A percentile compares a stretch with the other conserved stretches of the same genome.
phyloP scores from a whole-genome alignment of 2,797 vertebrate species.

The Lophotriccus pileatus region DNA sequence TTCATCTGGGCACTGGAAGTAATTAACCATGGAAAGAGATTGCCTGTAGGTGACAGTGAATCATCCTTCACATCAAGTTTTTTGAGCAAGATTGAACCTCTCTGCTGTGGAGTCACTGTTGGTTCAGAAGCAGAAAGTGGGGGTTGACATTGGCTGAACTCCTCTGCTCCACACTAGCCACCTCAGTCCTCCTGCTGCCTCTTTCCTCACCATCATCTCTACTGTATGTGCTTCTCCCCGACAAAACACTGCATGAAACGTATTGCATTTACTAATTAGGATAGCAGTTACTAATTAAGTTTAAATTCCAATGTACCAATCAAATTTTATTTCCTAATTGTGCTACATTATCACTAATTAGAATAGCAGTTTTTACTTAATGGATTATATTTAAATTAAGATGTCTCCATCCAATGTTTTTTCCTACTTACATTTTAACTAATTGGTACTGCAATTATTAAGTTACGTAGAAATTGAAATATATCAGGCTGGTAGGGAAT shows the following conservation, averaged over 20 bases:
- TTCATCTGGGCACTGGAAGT: background rate
- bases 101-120: background rate
- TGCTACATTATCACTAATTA: conserved; percentile 71
- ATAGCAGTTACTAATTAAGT: conserved; percentile 61
- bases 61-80: background rate
- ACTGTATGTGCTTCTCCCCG: background rate
- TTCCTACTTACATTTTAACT: conserved; percentile 58
- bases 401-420: conserved; percentile 58
- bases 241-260: background rate
- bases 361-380: conserved; percentile 70
- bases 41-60: background rate
- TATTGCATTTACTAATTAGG: conserved; percentile 66
- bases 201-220: background rate
- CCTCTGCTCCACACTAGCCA: background rate
- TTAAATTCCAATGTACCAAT: conserved; percentile 71
- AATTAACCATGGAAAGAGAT: background rate
- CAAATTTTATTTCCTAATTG: conserved; percentile 74
- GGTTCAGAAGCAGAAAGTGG: background rate
- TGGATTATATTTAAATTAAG: conserved; percentile 70
- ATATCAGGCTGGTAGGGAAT: conserved; percentile 38
- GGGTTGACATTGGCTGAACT: background rate
- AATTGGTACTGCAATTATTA: conserved; percentile 66
- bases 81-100: rapidly evolving
- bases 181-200: background rate
- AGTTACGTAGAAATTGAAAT: conserved; percentile 58